Evolutionary conservation across 2,797 vertebrate species (phyloP).

Genomic region (Thripadectes ignobilis): DNA sequence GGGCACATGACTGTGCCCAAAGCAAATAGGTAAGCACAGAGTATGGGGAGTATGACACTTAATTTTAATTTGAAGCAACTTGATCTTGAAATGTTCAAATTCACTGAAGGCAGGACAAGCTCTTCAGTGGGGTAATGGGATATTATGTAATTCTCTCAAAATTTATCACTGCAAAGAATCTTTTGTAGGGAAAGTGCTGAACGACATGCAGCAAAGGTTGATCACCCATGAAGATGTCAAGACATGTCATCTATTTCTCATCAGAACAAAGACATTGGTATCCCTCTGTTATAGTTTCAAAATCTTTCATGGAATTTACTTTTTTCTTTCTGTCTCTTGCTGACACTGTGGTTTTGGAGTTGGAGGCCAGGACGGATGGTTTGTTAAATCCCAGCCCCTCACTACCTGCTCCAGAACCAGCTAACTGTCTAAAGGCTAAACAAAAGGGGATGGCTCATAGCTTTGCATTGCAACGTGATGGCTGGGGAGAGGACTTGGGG

Average conservation of each 20-base stretch:
- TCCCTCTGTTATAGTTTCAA: neutral
- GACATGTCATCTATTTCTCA: neutral
- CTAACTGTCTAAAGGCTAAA: too few species aligned
- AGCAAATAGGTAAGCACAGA: neutral
- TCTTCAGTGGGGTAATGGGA: neutral
- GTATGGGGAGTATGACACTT: neutral
- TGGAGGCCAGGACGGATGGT: too few species aligned
- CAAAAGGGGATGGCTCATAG: too few species aligned
- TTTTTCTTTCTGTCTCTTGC: too few species aligned
- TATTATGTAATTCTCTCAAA: neutral
- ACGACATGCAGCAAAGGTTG: neutral
- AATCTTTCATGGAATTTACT: too few species aligned
- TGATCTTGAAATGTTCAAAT: neutral
- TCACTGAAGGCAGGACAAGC: neutral
- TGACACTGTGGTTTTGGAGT: too few species aligned
- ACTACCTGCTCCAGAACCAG: too few species aligned
- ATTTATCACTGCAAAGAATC: neutral
- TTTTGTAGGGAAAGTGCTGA: neutral
- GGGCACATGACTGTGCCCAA: neutral
- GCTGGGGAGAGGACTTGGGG: too few species aligned
- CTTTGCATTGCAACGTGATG: too few species aligned
- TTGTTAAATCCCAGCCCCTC: too few species aligned
- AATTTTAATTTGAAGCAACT: neutral
- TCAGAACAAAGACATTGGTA: neutral
- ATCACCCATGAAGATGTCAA: neutral